Evolutionary conservation across 2,797 vertebrate genomes (phyloP), one percentile per base, ranked within the genome.

Genomic region (Rachycentron canadum): DNA sequence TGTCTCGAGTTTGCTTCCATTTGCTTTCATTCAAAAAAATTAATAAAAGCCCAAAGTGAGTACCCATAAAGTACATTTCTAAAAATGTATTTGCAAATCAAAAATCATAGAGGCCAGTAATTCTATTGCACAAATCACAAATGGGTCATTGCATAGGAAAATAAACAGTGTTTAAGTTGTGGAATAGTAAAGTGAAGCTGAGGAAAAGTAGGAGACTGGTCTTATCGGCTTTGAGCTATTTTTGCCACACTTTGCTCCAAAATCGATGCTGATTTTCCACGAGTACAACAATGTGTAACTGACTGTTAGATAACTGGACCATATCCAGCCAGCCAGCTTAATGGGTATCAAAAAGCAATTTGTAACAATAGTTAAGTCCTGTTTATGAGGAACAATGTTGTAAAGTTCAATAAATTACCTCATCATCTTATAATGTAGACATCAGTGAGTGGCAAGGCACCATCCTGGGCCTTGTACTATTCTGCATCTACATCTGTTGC

Each of bases 191-290:
- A 52, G 19, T 23, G 25, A 45, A 40, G 23, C 32, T 36, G 59
- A 62, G 13, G 47, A 32, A 43, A 50, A 71, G 34, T 21, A 7
- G 8, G 49, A 21, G 61, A 55, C 32, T 38, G 49, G 23, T 74
- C 19, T 38, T 73, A 72, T 57, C 79, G 61, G 69, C 56, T 79
- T 41, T 25, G 26, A 68, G 55, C 77, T 74, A 41, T 57, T 68
- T 49, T 7, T 70, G 68, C 23, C 73, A 67, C 64, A 61, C 61
- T 57, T 58, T 65, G 9, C 55, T 70, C 49, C 58, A 19, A 25
- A 52, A 69, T 86, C 77, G 19, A 77, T 89, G 36, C 45, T 78
- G 49, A 77, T 85, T 83, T 90, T 89, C 88, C 67, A 71, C 53
- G 23, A 67, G n/a, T 55, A 26, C 45, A 57, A 26, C 43, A 16